Evolutionary conservation across 2,113 vertebrate species (phyloP), one percentile per base, ranked within the genome.

Genomic region (Oreochromis niloticus): DNA sequence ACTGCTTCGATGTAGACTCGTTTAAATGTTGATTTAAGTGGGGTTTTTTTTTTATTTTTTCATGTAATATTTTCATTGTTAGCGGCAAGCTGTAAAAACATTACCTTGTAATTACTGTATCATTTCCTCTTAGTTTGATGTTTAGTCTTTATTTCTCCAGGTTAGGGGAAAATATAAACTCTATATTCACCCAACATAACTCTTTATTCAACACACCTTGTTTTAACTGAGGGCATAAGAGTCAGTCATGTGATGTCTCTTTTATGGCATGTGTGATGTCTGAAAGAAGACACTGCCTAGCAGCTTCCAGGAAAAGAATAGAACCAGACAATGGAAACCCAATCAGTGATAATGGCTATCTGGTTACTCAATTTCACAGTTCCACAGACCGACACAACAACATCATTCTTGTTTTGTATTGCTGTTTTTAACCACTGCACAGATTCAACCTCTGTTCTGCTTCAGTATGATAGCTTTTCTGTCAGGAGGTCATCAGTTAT

Each of bases 21-120:
- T 43, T 71, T 6, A 71, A 71, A 71, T 71, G n/a, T 43, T 14
- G 2, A 71, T 71, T 71, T 43, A 71, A 41, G n/a, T 24, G 2
- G 22, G 19, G n/a, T 0, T 0, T 3, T 12, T 68, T 66, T 41
- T 36, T 2, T 22, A n/a, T 24, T 7, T 68, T 68, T 41, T 71
- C 12, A n/a, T 43, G n/a, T 9, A 43, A 71, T 41, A 39, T 6
- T 41, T 43, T 71, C 36, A 43, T 43, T 41, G 36, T 71, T 71
- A 36, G 63, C 0, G 7, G 4, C 5, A 71, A 71, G 39, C 12
- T 68, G n/a, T 68, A 68, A 68, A 66, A 66, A 39, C 17, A 66
- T 39, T 39, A 66, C 10, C 34, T 66, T 68, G 11, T 68, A 14
- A 68, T 41, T 41, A 22, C 63, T 41, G 11, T 68, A 68, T 41